A percentile compares a stretch with the other conserved stretches of the same genome.
Evolutionary conservation across 2,113 vertebrate genomes (phyloP).

Genomic region (Gallinago jamesoni): DNA sequence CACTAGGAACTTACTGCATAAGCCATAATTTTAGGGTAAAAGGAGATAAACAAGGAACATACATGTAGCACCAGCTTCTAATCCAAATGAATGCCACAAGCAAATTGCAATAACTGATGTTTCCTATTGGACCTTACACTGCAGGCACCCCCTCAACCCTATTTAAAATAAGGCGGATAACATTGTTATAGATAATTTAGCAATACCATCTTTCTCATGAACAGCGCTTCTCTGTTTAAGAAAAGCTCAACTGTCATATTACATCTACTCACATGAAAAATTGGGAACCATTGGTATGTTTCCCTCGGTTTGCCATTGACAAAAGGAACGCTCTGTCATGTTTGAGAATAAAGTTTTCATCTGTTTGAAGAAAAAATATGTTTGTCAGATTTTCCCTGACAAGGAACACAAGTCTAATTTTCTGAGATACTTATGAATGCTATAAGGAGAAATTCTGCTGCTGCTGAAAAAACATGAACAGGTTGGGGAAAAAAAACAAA

Average conservation of each 20-base stretch:
- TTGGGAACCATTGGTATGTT: constrained; percentile 98
- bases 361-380: constrained; percentile 84
- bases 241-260: constrained; percentile 52
- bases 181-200: not conserved
- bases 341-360: constrained; percentile 99
- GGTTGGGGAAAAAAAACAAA: constrained; percentile 8
- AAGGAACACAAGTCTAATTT: not conserved
- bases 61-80: not conserved
- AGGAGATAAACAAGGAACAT: not conserved
- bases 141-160: not conserved
- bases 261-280: constrained; percentile 97
- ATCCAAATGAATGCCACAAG: not conserved
- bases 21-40: not conserved
- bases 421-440: constrained; percentile 66
- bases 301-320: constrained; percentile 99
- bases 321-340: constrained; percentile 98
- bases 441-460: constrained; percentile 69
- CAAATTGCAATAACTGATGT: not conserved
- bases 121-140: not conserved
- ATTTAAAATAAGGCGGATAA: not conserved
- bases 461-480: constrained; percentile 64
- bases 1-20: not conserved
- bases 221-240: constrained; percentile 77
- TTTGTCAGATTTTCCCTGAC: constrained; percentile 58
- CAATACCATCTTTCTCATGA: constrained; percentile 79